Conservation (phyloP, 2,888 invertebrate genomes). For the Parapristionchus giblindavisi region DNA sequence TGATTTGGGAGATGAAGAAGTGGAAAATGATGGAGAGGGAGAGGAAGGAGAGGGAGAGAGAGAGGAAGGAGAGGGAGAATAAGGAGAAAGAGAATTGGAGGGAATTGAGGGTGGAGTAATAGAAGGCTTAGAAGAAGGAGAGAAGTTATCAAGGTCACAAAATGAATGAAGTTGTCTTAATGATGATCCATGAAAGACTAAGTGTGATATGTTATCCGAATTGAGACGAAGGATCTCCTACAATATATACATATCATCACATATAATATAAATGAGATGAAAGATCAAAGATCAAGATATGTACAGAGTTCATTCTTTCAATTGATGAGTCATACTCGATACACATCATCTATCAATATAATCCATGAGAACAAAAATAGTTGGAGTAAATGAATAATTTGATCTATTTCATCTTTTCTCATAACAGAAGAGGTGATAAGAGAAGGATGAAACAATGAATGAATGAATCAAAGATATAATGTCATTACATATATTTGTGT, state of each 20-base stretch:
- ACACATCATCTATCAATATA: too few relatives aligned
- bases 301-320: too few relatives aligned
- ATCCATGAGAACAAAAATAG: too few relatives aligned
- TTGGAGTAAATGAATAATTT: too few relatives aligned
- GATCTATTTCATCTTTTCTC: too few relatives aligned
- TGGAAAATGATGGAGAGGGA: conserved; percentile 1
- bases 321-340: too few relatives aligned
- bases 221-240: conserved; percentile 55
- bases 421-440: too few relatives aligned
- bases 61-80: background rate
- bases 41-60: background rate
- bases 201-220: conserved; percentile 56
- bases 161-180: conserved; percentile 41
- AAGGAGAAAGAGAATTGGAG: background rate
- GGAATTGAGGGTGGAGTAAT: background rate
- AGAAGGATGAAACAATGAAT: too few relatives aligned
- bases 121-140: background rate
- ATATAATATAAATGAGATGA: too few relatives aligned
- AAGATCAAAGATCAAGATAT: too few relatives aligned
- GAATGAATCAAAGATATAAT: too few relatives aligned
- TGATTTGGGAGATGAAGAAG: conserved; percentile 11
- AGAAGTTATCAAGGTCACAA: background rate
- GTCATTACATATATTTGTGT: too few relatives aligned
- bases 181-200: conserved; percentile 57
- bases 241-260: background rate